A percentile compares a stretch with the other conserved stretches of the same genome.
Evolutionary conservation across 2,888 invertebrate species (phyloP).

Genomic region (Caenorhabditis imperialis): DNA sequence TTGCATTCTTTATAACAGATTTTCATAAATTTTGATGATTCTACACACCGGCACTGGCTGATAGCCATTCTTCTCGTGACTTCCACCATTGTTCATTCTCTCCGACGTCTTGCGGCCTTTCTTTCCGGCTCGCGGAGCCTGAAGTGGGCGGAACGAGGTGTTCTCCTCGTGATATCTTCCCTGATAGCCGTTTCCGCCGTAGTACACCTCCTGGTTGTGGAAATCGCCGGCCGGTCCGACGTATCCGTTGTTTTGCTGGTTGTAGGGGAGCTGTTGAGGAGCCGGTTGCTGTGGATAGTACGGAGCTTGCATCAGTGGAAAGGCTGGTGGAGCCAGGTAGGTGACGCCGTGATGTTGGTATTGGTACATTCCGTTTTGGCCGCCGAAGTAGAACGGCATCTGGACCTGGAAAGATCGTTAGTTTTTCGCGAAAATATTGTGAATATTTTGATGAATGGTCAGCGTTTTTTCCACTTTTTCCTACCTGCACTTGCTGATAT

Average conservation of each 20-base stretch:
- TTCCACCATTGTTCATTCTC: too few species aligned
- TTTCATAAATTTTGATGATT: too few species aligned
- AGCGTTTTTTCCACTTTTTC: too few species aligned
- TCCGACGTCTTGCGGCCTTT: slow-evolving; percentile 11
- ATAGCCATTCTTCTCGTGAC: slow-evolving; percentile 19
- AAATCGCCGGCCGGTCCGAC: slow-evolving; percentile 5
- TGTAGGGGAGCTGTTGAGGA: neutral
- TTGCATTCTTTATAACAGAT: too few species aligned
- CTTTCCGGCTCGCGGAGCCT: slow-evolving; percentile 12
- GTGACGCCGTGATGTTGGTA: neutral
- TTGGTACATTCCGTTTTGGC: slow-evolving; percentile 11
- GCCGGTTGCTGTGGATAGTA: slow-evolving; percentile 2
- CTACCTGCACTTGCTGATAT: too few species aligned
- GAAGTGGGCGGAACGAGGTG: neutral
- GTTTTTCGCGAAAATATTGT: too few species aligned
- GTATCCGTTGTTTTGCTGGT: slow-evolving; percentile 1
- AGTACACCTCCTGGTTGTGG: neutral
- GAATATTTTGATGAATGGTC: too few species aligned
- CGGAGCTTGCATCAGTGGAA: neutral
- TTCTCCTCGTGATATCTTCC: slow-evolving; percentile 1
- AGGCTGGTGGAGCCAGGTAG: neutral
- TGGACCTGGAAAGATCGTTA: slow-evolving; percentile 2
- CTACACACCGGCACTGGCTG: too few species aligned
- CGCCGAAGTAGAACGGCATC: slow-evolving; percentile 5
- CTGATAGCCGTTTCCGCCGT: neutral